Conservation (phyloP, 2,797 vertebrate species). For the Girardinus metallicus region DNA sequence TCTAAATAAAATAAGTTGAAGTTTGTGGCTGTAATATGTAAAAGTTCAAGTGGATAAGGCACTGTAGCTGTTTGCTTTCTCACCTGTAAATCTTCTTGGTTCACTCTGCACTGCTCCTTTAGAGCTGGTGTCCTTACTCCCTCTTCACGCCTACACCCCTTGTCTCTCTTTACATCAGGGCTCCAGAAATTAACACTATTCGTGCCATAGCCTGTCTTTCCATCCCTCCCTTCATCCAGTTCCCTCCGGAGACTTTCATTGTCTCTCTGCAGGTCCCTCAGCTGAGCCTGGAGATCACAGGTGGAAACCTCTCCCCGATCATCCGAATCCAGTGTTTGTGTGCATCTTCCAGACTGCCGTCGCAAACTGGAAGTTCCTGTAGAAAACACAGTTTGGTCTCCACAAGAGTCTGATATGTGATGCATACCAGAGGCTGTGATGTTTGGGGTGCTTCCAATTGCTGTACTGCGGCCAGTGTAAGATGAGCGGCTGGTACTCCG, state of each 20-base stretch:
- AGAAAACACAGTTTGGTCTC: constrained; percentile 79
- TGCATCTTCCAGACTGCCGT: constrained; percentile 82
- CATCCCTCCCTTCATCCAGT: constrained; percentile 88
- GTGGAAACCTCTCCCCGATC: constrained; percentile 67
- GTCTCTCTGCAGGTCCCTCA: constrained; percentile 92
- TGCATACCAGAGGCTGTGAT: constrained; percentile 89
- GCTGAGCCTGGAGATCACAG: constrained; percentile 89
- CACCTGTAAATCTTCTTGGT: constrained; percentile 93
- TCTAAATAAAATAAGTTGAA: background rate
- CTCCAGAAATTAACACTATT: constrained; percentile 96
- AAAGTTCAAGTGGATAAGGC: background rate
- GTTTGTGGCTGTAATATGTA: background rate
- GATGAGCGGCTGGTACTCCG: constrained; percentile 88
- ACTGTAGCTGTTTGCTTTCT: constrained; percentile 38
- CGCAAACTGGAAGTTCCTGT: constrained; percentile 84
- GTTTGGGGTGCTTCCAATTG: constrained; percentile 93
- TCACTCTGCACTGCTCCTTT: constrained; percentile 90
- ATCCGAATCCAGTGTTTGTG: constrained; percentile 31
- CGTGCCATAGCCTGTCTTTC: constrained; percentile 85
- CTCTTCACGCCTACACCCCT: constrained; percentile 89
- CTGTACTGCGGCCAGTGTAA: constrained; percentile 85
- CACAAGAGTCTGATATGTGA: constrained; percentile 85
- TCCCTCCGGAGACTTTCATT: constrained; percentile 92
- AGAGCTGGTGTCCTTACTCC: constrained; percentile 86
- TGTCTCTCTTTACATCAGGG: constrained; percentile 91